Base-by-base conservation (phyloP, 2,797 vertebrate genomes). In the Ammospiza maritima region DNA sequence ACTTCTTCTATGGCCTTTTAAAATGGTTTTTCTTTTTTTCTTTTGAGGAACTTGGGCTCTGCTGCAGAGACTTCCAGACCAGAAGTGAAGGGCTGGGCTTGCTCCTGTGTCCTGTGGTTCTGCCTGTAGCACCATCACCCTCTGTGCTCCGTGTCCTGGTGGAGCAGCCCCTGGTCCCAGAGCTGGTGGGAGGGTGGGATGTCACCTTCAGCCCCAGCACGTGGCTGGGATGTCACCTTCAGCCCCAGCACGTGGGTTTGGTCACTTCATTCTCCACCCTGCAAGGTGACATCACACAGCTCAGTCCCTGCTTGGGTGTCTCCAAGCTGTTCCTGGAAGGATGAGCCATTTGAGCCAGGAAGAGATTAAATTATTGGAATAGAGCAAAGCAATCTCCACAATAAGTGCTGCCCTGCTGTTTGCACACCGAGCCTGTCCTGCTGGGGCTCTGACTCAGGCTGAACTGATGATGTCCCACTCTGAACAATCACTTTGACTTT, bases 301-400 rank as follows among this genome's bases (percentile, higher is more conserved):
- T n/a, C 53, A 27, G 34, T 6, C 48, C 56, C 47, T 0, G 3
- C 74, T 75, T 45, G 3, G 50, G 29, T 5, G 29, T 87, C 89
- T 80, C 42, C 69, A 34, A 58, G 65, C 91, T 34, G 42, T 93
- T 96, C 94, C 89, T 91, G 93, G 93, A 96, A 96, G 73, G 75
- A 70, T 84, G 60, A 83, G 65, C 79, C 70, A 27, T 94, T 48
- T 74, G 51, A 95, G 87, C 56, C 83, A 75, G 58, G 94, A 89
- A 87, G 66, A 79, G 75, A 95, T 94, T 47, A 60, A 89, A 83
- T 94, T 71, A 83, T 60, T 58, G 48, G 73, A 91, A 67, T 1
- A 57, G 69, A 89, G 80, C 50, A 89, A 54, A 87, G 80, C 85
- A 85, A 81, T 94, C 93, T 92, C 70, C 73, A 36, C 19, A 17